Conservation (phyloP, 2,113 vertebrate species). For the Hyla sarda region DNA sequence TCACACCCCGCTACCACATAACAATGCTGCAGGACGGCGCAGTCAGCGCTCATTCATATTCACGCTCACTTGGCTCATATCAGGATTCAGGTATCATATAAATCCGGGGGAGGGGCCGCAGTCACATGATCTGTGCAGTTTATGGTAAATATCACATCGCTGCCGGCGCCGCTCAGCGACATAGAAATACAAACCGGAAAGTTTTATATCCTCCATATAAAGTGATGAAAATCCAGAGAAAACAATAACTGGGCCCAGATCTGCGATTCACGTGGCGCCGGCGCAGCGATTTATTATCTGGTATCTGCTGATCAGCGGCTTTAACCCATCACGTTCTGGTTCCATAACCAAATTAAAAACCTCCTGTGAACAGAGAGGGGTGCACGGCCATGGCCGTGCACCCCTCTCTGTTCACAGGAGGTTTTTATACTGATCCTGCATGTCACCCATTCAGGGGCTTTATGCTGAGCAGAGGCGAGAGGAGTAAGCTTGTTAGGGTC, state of each 20-base stretch:
- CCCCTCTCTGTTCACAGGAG: too few species aligned
- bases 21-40: background rate
- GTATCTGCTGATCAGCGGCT: background rate
- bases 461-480: too few species aligned
- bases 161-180: background rate
- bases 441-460: too few species aligned
- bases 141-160: constrained; percentile 11
- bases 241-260: background rate
- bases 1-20: too few species aligned
- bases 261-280: background rate
- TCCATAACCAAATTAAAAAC: too few species aligned
- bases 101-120: background rate
- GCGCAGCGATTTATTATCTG: background rate
- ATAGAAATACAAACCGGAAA: background rate
- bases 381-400: too few species aligned
- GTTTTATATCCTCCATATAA: background rate
- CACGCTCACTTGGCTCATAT: background rate
- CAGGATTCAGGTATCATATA: background rate
- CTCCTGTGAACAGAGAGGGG: too few species aligned
- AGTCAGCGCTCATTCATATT: background rate
- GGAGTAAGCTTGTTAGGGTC: too few species aligned
- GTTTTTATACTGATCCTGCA: too few species aligned
- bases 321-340: background rate
- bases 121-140: background rate
- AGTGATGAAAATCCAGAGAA: background rate